These are phyloP conservation scores for Xiphophorus hellerii DNA, from an alignment of 2,113 vertebrate genomes.

Conservation along the genomic window DNA sequence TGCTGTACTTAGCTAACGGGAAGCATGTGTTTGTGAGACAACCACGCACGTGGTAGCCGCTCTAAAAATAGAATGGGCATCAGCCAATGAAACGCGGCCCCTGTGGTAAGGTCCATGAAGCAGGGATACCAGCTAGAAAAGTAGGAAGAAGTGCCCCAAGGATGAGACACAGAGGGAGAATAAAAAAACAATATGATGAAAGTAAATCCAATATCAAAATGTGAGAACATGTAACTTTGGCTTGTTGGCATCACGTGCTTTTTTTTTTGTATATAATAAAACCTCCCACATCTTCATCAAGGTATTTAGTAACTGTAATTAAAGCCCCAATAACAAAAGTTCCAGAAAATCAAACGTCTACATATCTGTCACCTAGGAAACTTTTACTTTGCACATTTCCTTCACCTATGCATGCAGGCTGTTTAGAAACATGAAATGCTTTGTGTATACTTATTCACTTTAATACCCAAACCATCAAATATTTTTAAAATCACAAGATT, in stretches of 20 bases:
- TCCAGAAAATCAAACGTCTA: constrained; percentile 24
- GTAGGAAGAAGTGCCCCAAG: constrained; percentile 22
- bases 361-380: constrained; percentile 16
- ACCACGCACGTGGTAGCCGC: no score
- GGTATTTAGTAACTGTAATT: neutral
- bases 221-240: constrained; percentile 34
- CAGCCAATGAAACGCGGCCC: no score
- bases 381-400: constrained; percentile 25
- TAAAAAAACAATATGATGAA: constrained; percentile 4
- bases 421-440: constrained; percentile 25
- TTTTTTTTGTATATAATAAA: neutral
- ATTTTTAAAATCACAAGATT: constrained; percentile 8
- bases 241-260: constrained; percentile 35
- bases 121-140: constrained; percentile 10
- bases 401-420: constrained; percentile 41
- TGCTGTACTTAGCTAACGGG: no score
- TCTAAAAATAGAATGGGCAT: no score
- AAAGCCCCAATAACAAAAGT: neutral
- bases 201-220: constrained; percentile 8
- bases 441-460: constrained; percentile 10
- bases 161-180: neutral
- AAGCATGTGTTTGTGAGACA: no score
- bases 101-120: neutral
- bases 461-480: neutral
- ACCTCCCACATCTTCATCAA: constrained; percentile 5